Percentiles rank a stretch among this genome's conserved stretches.
Conservation (phyloP, 2,888 invertebrate genomes). For the Mayetiola destructor region DNA sequence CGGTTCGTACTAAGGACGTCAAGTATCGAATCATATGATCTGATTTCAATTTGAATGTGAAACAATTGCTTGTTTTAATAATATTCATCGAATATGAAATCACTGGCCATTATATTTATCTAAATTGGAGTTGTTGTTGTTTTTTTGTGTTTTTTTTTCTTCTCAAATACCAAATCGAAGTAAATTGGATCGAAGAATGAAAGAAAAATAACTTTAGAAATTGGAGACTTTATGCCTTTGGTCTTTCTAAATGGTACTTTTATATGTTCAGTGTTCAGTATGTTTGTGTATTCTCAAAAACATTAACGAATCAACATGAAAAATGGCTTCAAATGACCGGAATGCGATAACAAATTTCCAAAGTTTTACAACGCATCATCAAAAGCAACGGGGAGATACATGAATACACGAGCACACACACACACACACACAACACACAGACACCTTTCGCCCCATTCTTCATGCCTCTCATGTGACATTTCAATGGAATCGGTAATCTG, state of each 20-base stretch:
- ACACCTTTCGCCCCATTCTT: too few species aligned
- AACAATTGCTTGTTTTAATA: too few species aligned
- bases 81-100: too few species aligned
- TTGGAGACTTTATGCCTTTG: not conserved
- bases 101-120: too few species aligned
- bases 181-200: not conserved
- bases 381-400: not conserved
- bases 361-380: not conserved
- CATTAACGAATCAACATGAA: conserved; percentile 8
- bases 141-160: too few species aligned
- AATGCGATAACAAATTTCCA: conserved; percentile 9
- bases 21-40: too few species aligned
- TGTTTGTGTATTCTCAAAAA: too few species aligned
- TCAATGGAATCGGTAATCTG: too few species aligned
- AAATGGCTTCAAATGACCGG: conserved; percentile 11
- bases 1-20: too few species aligned
- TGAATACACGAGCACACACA: not conserved
- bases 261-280: too few species aligned
- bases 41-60: too few species aligned
- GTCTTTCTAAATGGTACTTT: not conserved
- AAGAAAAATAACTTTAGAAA: not conserved
- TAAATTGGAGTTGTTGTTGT: conserved; percentile 10
- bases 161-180: not conserved
- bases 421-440: not conserved
- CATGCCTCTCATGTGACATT: too few species aligned